Conservation (phyloP, 2,888 invertebrate species). For the Phasia obesa region DNA sequence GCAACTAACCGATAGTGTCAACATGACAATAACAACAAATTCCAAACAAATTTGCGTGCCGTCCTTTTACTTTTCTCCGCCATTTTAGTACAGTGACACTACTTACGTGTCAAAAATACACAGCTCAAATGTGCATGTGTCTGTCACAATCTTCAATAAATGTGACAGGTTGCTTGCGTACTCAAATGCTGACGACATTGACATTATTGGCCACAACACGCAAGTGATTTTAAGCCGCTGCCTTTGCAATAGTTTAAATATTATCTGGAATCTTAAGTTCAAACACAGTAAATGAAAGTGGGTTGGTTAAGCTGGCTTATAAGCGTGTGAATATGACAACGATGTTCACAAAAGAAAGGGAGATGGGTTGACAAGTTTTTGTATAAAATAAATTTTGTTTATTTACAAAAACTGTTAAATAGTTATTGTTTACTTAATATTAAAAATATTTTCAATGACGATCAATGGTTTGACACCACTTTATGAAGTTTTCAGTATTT, state of each 20-base stretch:
- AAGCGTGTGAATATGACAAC: not conserved
- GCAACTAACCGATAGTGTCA: slow-evolving; percentile 21
- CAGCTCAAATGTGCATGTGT: slow-evolving; percentile 42
- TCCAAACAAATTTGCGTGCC: slow-evolving; percentile 21
- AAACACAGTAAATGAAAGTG: slow-evolving; percentile 34
- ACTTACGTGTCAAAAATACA: slow-evolving; percentile 45
- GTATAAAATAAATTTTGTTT: too few relatives aligned
- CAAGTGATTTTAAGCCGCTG: slow-evolving; percentile 42
- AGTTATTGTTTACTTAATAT: too few relatives aligned
- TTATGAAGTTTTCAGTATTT: too few relatives aligned
- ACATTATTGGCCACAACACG: slow-evolving; percentile 55
- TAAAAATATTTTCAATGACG: too few relatives aligned
- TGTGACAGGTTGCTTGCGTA: slow-evolving; percentile 54
- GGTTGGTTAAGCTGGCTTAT: slow-evolving; percentile 10
- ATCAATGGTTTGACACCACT: too few relatives aligned
- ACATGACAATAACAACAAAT: slow-evolving; percentile 28
- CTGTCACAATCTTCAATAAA: slow-evolving; percentile 50
- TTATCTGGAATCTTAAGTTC: slow-evolving; percentile 41
- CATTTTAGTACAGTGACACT: slow-evolving; percentile 6
- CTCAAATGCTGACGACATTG: slow-evolving; percentile 36
- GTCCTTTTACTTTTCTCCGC: slow-evolving; percentile 1
- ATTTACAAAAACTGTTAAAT: too few relatives aligned
- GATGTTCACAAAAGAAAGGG: too few relatives aligned
- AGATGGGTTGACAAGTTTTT: too few relatives aligned
- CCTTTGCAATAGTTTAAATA: slow-evolving; percentile 36